Evolutionary conservation across 2,797 vertebrate species (phyloP).

Genomic region (Pelobates cultripes): DNA sequence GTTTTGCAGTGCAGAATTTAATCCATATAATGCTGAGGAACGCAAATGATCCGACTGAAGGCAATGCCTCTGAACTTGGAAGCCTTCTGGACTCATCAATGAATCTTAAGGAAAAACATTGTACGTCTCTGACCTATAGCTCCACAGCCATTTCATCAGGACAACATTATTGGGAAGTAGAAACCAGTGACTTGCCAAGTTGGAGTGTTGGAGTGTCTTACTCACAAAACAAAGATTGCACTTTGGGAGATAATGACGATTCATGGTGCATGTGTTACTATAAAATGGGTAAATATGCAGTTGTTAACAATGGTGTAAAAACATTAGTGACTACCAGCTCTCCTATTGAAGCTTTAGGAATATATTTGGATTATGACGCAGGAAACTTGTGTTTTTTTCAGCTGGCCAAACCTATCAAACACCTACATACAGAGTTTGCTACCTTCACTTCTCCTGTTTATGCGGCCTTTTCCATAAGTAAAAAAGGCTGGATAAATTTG

Average conservation of each 20-base stretch:
- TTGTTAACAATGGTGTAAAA: background rate
- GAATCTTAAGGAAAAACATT: too few relatives aligned
- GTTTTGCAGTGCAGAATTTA: background rate
- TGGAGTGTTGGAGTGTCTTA: constrained; percentile 14
- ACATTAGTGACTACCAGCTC: background rate
- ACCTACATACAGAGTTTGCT: background rate
- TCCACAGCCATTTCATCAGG: background rate
- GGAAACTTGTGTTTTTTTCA: constrained; percentile 4
- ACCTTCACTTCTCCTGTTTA: constrained; percentile 8
- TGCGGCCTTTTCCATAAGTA: background rate
- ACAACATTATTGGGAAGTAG: background rate
- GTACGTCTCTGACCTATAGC: background rate
- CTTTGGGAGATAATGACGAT: background rate
- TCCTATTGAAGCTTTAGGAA: background rate
- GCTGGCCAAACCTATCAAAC: background rate
- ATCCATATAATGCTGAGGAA: background rate
- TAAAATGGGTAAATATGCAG: background rate
- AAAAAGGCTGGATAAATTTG: background rate
- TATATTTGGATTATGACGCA: constrained; percentile 7
- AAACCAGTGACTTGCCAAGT: background rate
- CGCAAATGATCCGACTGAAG: too few relatives aligned
- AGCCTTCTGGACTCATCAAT: too few relatives aligned
- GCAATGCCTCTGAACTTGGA: too few relatives aligned
- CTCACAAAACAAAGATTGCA: background rate
- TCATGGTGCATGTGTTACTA: background rate